These are phyloP conservation scores for Bufo bufo DNA, from an alignment of 2,113 vertebrate species.

Conservation along the genomic window DNA sequence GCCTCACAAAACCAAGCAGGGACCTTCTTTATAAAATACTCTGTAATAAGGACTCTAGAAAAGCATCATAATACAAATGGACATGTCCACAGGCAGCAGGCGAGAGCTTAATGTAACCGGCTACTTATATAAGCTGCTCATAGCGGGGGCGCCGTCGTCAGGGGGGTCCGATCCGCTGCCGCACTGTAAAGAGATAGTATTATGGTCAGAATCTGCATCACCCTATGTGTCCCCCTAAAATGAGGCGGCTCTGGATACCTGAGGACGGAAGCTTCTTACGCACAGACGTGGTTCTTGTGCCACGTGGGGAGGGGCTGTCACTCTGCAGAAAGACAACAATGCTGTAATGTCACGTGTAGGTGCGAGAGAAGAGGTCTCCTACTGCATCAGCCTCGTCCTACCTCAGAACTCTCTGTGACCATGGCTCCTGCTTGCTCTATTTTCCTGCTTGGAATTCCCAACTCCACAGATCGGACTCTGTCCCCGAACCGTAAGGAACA, in stretches of 20 bases:
- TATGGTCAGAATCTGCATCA: neutral
- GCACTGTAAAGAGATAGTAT: neutral
- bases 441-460: conserved; percentile 35
- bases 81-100: neutral
- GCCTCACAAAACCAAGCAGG: neutral
- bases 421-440: neutral
- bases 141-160: neutral
- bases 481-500: conserved; percentile 45
- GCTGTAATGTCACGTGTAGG: too few species aligned
- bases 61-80: neutral
- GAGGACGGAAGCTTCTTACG: conserved; percentile 16
- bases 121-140: neutral
- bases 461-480: conserved; percentile 38
- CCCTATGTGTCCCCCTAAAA: neutral
- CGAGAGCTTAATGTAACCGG: neutral
- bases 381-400: neutral
- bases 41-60: conserved; percentile 25
- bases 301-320: conserved; percentile 14
- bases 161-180: conserved; percentile 6
- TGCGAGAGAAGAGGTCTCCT: too few species aligned
- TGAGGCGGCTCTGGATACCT: conserved; percentile 5
- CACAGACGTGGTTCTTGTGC: conserved; percentile 6
- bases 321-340: neutral
- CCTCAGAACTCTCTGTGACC: conserved; percentile 13
- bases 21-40: conserved; percentile 16